Evolutionary conservation across 2,888 invertebrate genomes (phyloP).

Genomic region (Rhagium mordax): DNA sequence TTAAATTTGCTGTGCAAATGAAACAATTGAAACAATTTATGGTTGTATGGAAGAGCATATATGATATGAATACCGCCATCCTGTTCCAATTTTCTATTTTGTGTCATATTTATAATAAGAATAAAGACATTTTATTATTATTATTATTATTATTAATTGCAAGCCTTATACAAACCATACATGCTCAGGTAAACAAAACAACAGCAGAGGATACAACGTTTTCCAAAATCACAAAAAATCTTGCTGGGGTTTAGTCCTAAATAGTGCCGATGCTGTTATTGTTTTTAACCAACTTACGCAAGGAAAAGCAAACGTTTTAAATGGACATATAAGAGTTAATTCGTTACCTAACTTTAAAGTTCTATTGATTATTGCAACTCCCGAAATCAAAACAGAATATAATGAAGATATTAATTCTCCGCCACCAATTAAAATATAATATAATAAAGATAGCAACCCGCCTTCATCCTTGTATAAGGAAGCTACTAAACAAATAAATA

Average conservation of each 20-base stretch:
- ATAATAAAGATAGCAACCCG: constrained; percentile 69
- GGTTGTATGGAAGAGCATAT: no score
- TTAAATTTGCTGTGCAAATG: constrained; percentile 72
- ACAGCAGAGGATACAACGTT: constrained; percentile 71
- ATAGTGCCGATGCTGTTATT: constrained; percentile 74
- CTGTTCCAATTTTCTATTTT: no score
- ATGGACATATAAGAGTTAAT: constrained; percentile 71
- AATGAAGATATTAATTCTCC: constrained; percentile 48
- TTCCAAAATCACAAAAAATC: constrained; percentile 69
- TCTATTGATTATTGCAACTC: constrained; percentile 59
- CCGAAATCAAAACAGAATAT: constrained; percentile 59
- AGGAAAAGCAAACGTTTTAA: constrained; percentile 70
- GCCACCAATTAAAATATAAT: constrained; percentile 59
- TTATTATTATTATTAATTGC: no score
- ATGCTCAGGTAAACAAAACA: constrained; percentile 65
- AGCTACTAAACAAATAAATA: constrained; percentile 78
- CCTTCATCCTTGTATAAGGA: constrained; percentile 79
- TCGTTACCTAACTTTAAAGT: constrained; percentile 75
- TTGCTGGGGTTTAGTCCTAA: constrained; percentile 75
- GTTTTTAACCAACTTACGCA: constrained; percentile 72
- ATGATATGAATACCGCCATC: no score
- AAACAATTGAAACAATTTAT: no score
- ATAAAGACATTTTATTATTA: no score
- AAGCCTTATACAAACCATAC: constrained; percentile 76
- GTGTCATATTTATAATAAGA: no score